These are phyloP conservation scores for Thomomys bottae DNA, from an alignment of 2,113 vertebrate species.

Conservation along the genomic window DNA sequence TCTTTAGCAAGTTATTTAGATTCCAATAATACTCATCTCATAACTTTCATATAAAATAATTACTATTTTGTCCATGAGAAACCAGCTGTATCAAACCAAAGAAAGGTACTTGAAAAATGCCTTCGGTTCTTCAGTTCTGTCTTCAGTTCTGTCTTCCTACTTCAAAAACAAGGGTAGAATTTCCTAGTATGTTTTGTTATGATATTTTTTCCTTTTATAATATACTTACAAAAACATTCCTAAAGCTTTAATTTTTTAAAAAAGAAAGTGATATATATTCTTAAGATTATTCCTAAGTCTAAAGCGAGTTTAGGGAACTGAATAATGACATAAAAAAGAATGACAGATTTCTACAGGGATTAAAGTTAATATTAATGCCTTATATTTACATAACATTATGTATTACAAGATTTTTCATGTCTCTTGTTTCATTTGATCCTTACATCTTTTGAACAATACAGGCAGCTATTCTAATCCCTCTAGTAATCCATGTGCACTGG, in stretches of 20 bases:
- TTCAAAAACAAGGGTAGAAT: not conserved
- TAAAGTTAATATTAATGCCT: slow-evolving; percentile 42
- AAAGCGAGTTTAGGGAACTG: not conserved
- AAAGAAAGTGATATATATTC: not conserved
- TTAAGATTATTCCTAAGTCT: not conserved
- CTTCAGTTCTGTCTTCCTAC: not conserved
- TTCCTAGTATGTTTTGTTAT: not conserved
- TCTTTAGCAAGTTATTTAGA: not conserved
- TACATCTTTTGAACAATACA: slow-evolving; percentile 16
- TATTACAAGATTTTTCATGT: slow-evolving; percentile 55
- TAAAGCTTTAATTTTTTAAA: not conserved
- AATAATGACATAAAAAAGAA: slow-evolving; percentile 6
- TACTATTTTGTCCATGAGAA: not conserved
- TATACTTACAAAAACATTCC: not conserved
- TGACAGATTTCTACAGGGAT: slow-evolving; percentile 24
- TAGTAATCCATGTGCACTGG: slow-evolving; percentile 15
- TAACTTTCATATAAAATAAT: not conserved
- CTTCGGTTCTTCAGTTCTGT: not conserved
- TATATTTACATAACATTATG: slow-evolving; percentile 16
- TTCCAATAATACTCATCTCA: not conserved
- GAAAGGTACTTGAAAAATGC: not conserved
- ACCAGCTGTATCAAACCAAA: not conserved
- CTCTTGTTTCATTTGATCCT: slow-evolving; percentile 59
- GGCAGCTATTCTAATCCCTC: slow-evolving; percentile 44
- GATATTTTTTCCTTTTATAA: not conserved